Base-by-base conservation (phyloP, 2,797 vertebrate genomes). In the Micromesistius poutassou region DNA sequence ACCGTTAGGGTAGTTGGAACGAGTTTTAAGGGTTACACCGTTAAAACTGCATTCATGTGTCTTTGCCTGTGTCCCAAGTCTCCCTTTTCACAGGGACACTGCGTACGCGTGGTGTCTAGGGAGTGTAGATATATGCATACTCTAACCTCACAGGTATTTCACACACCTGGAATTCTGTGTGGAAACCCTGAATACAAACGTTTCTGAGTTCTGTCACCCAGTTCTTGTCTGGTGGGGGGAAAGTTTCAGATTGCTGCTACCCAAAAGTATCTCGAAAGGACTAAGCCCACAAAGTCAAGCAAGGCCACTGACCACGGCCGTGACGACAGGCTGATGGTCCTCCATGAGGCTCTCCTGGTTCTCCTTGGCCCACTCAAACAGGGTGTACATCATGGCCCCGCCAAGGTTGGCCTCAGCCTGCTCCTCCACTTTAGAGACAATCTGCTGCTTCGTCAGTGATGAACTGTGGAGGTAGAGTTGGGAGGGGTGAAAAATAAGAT, bases 341-440 rank as follows among this genome's bases (percentile, higher is more conserved):
- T 98, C 96, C 98, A 99, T 99, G 62, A 99, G 95, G 2, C 87
- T 84, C 70, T 96, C 95, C 84, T 96, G 96, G 88, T 97, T 96
- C 83, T 99, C 97, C 91, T 99, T 99, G 85, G 97, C 97, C 87
- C 96, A 99, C 86, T 99, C 98, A 84, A 98, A 99, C 83, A 99
- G 88, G 0, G 97, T 99, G 85, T 98, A 99, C 80, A 96, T 97
- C 98, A 99, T 99, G 1, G 97, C 96, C 0, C 95, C 95, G 75
- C 98, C 97, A 31, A 99, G 94, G 86, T 97, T 97, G 0, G 91
- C 93, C 85, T 97, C 95, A 75, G 96, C 96, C 81, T 98, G 96
- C 83, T 97, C 95, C 82, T 95, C 94, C 83, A 98, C 88, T 87
- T 95, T 96, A 1, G 91, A 93, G 81, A 96, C 80, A 81, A 99